Evolutionary conservation across 2,113 vertebrate species (phyloP).

Genomic region (Platichthys flesus): DNA sequence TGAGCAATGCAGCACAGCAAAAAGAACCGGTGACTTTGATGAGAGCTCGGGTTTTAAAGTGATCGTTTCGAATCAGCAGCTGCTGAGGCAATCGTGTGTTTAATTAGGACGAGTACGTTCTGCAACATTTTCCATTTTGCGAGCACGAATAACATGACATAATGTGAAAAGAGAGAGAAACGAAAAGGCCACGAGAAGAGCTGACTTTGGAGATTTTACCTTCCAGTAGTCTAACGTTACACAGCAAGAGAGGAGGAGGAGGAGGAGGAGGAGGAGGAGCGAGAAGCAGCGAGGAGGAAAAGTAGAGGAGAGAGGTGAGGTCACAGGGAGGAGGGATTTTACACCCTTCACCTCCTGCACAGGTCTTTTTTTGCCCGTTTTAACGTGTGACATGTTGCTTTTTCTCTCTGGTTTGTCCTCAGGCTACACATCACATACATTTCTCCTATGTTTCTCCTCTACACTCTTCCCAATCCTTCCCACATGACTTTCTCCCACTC

Average conservation of each 20-base stretch:
- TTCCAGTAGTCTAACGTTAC: constrained; percentile 63
- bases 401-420: constrained; percentile 52
- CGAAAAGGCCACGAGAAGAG: constrained; percentile 64
- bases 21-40: constrained; percentile 50
- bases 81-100: constrained; percentile 54
- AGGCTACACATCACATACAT: constrained; percentile 69
- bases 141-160: constrained; percentile 59
- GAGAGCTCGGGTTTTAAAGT: constrained; percentile 36
- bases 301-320: constrained; percentile 19
- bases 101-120: constrained; percentile 67
- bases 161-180: constrained; percentile 49
- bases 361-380: constrained; percentile 51
- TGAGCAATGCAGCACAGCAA: constrained; percentile 34
- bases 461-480: constrained; percentile 34
- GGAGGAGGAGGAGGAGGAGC: not conserved
- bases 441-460: constrained; percentile 68
- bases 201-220: constrained; percentile 71
- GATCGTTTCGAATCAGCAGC: constrained; percentile 41
- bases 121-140: constrained; percentile 59
- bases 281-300: constrained; percentile 8
- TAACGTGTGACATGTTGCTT: constrained; percentile 14
- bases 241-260: constrained; percentile 27
- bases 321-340: constrained; percentile 32
- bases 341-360: constrained; percentile 55
- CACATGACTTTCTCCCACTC: constrained; percentile 59